Base-by-base conservation (phyloP, 2,113 vertebrate genomes). In the Callocephalon fimbriatum region DNA sequence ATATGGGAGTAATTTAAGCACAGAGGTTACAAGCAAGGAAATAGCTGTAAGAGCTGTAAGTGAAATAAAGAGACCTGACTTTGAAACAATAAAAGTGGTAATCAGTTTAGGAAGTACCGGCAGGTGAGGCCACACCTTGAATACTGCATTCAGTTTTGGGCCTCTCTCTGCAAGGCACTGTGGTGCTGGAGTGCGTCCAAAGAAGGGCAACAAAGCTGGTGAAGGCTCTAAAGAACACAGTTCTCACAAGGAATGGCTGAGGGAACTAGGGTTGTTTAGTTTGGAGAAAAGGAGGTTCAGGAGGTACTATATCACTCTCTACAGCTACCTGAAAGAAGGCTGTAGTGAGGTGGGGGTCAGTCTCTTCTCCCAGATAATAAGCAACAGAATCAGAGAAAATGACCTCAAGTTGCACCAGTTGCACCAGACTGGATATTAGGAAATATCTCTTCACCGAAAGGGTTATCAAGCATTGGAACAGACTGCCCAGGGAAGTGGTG, bases 141-240 rank as follows among this genome's bases (percentile, higher is more conserved):
- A n/a, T 44, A 27, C 27, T 50, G 12, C 17, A 26, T 31, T 71
- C 29, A 42, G 56, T 23, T 80, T 67, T 1, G 3, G 26, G 21
- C 10, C 31, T 2, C 48, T 54, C 26, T 47, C 16, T 47, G 22
- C 67, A 90, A 47, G 50, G 61, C 37, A 42, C 0, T 16, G 42
- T 35, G 22, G 32, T 21, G 19, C 9, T 66, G 35, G 8, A 74
- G 15, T 0, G 1, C 12, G 23, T 22, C 23, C 50, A 70, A 7
- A 50, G 9, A 9, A 54, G 8, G 9, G 25, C 18, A 82, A 40
- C 0, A 0, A 17, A 31, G 15, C 12, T 50, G 1, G 0, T n/a
- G 29, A 78, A 40, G 50, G 18, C 23, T 44, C 37, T 67, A 2
- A 31, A 87, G 37, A 58, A 58, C 2, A 51, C 19, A 79, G 3